Evolutionary conservation across 2,113 vertebrate species (phyloP).

Genomic region (Dromaius novaehollandiae): DNA sequence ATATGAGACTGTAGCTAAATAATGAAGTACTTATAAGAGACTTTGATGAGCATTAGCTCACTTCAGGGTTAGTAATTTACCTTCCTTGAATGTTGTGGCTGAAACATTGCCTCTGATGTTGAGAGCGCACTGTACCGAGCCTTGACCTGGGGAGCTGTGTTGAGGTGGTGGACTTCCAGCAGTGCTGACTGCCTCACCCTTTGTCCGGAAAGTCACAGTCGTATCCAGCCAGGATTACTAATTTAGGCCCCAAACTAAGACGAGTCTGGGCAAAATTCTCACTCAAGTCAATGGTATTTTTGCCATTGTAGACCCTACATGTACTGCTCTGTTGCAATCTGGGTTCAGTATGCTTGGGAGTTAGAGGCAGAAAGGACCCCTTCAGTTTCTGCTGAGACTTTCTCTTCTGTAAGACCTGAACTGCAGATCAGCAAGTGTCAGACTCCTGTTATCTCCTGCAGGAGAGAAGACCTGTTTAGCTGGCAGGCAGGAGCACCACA

Average conservation of each 20-base stretch:
- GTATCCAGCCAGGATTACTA: neutral
- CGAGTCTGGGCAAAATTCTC: neutral
- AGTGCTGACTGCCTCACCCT: neutral
- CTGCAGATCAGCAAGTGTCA: neutral
- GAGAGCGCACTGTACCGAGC: neutral
- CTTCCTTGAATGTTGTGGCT: neutral
- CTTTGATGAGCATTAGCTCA: neutral
- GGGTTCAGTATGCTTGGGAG: neutral
- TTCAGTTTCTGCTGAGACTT: neutral
- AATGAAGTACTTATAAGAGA: neutral
- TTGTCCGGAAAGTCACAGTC: neutral
- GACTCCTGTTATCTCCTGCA: neutral
- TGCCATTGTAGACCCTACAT: neutral
- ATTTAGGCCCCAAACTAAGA: neutral
- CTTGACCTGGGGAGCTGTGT: neutral
- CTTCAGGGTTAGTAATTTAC: neutral
- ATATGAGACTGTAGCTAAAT: neutral
- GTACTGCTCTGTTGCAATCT: neutral
- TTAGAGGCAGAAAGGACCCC: neutral
- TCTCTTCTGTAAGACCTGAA: too few relatives aligned
- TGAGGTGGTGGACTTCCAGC: neutral
- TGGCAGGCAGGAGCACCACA: too few relatives aligned
- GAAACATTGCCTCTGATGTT: neutral
- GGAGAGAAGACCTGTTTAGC: neutral
- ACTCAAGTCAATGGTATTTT: accelerated